phyloP scores from a whole-genome alignment of 2,888 invertebrate species.

The Argynnis bischoffii region DNA sequence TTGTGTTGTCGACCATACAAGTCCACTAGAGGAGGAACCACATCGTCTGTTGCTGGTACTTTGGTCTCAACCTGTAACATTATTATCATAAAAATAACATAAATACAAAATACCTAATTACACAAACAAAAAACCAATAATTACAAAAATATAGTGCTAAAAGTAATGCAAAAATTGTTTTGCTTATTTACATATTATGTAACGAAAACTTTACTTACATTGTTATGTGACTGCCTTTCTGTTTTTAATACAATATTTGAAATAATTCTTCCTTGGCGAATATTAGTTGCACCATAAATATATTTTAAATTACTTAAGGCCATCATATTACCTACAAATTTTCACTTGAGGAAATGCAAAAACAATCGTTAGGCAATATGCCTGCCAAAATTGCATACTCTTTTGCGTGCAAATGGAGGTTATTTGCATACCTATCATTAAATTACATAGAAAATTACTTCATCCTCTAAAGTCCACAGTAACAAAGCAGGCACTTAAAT shows the following conservation, averaged over 20 bases:
- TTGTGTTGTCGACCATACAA: constrained; percentile 93
- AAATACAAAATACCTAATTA: background rate
- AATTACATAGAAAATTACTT: background rate
- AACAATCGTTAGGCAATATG: background rate
- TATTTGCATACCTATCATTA: constrained; percentile 6
- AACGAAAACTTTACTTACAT: constrained; percentile 22
- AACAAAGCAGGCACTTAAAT: too few species aligned
- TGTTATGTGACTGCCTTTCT: constrained; percentile 10
- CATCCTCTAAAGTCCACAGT: too few species aligned
- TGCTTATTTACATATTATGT: constrained; percentile 1
- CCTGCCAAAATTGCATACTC: background rate
- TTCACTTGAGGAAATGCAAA: background rate
- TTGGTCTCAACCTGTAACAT: constrained; percentile 1
- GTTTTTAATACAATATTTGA: constrained; percentile 1
- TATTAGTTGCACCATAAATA: constrained; percentile 1
- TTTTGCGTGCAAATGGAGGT: background rate
- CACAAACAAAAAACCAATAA: background rate
- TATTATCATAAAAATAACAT: background rate
- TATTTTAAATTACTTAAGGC: constrained; percentile 23
- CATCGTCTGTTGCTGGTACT: background rate
- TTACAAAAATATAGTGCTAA: background rate
- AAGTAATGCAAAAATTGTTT: constrained; percentile 12
- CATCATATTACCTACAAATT: constrained; percentile 14
- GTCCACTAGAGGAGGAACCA: constrained; percentile 84
- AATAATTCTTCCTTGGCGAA: constrained; percentile 3